Evolutionary conservation across 1,140 invertebrate species (phyloP).

Genomic region (Globodera rostochiensis): DNA sequence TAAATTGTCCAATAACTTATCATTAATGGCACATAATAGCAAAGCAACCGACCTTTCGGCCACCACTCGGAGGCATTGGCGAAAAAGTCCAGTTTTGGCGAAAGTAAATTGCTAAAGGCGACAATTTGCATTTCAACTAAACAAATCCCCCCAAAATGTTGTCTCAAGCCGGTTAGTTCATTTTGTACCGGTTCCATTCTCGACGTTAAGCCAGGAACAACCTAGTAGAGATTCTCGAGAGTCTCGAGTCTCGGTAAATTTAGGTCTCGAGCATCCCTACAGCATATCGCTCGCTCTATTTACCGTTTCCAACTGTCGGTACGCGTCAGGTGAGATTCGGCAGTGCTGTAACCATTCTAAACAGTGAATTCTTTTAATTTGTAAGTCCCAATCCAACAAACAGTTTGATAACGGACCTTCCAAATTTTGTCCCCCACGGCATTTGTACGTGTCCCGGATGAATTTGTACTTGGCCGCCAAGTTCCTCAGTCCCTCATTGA

Average conservation of each 20-base stretch:
- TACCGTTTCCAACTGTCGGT: neutral
- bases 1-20: too few species aligned
- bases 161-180: too few species aligned
- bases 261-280: too few species aligned
- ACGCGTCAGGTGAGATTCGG: neutral
- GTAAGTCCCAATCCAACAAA: neutral
- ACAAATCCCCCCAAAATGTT: neutral
- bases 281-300: too few species aligned
- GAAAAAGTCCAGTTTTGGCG: neutral
- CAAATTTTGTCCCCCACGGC: neutral
- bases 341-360: neutral
- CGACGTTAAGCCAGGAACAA: too few species aligned
- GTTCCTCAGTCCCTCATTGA: neutral
- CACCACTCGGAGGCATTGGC: slow-evolving; percentile 12
- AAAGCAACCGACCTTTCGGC: neutral
- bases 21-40: too few species aligned
- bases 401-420: neutral
- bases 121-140: neutral
- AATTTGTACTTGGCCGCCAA: neutral
- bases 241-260: too few species aligned
- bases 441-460: neutral
- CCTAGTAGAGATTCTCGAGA: too few species aligned
- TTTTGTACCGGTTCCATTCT: too few species aligned
- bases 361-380: neutral
- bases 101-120: neutral